A percentile compares a stretch with the other conserved stretches of the same genome.
Evolutionary conservation across 2,797 vertebrate species (phyloP).

Genomic region (Phoxinus dragarum): DNA sequence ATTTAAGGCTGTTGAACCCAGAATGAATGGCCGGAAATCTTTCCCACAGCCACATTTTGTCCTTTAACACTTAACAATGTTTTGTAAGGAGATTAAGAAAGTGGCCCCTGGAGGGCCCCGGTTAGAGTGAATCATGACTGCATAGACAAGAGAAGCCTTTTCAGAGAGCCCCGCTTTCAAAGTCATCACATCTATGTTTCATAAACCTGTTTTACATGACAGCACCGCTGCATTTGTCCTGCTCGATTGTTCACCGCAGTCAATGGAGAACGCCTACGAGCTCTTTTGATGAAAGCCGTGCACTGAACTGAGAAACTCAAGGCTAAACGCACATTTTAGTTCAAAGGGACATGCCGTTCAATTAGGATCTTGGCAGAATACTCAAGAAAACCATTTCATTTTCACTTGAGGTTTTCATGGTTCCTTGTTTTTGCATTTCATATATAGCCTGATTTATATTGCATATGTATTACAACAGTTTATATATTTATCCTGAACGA

Average conservation of each 20-base stretch:
- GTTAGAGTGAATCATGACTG: conserved; percentile 43
- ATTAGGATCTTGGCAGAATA: conserved; percentile 35
- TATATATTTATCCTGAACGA: not conserved
- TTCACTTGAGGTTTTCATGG: not conserved
- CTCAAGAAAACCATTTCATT: conserved; percentile 7
- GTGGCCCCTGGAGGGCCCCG: conserved; percentile 19
- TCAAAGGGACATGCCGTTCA: conserved; percentile 40
- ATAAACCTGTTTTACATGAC: conserved; percentile 31
- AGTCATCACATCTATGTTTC: conserved; percentile 46
- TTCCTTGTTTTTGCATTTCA: not conserved
- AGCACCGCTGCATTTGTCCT: conserved; percentile 12
- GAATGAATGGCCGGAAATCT: conserved; percentile 66
- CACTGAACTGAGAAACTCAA: conserved; percentile 18
- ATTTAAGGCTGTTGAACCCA: conserved; percentile 66
- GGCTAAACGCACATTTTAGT: conserved; percentile 39
- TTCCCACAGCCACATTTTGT: conserved; percentile 52
- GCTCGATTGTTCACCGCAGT: not conserved
- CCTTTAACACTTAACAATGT: conserved; percentile 61
- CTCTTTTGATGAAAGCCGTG: conserved; percentile 10
- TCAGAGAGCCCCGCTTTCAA: conserved; percentile 15
- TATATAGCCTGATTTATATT: not conserved
- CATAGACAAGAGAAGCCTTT: conserved; percentile 22
- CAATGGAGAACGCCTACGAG: conserved; percentile 26
- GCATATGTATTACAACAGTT: not conserved
- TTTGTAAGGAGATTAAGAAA: conserved; percentile 55